Conservation (phyloP, 2,888 invertebrate species). For the Dryobota labecula region DNA sequence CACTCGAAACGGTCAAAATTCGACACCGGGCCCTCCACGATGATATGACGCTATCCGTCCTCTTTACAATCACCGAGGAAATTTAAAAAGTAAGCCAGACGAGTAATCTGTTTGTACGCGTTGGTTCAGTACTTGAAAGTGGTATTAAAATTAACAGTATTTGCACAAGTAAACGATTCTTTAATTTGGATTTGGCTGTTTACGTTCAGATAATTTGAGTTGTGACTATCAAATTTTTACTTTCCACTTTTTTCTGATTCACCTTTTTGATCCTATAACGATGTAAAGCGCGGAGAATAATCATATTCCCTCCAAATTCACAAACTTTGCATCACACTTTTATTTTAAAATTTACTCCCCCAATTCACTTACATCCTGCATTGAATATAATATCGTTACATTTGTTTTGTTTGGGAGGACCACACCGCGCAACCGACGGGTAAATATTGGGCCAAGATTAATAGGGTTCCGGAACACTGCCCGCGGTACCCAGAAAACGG, state of each 20-base stretch:
- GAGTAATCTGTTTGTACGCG: constrained; percentile 42
- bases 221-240: constrained; percentile 18
- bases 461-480: constrained; percentile 75
- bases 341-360: constrained; percentile 23
- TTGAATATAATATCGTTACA: constrained; percentile 57
- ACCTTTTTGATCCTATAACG: constrained; percentile 6
- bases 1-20: constrained; percentile 89
- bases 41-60: constrained; percentile 78
- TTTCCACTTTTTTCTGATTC: constrained; percentile 4
- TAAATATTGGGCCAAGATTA: constrained; percentile 80
- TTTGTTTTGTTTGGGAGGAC: constrained; percentile 63
- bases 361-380: constrained; percentile 25
- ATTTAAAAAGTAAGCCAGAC: constrained; percentile 80
- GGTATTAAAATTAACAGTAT: constrained; percentile 53
- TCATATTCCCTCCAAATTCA: constrained; percentile 29
- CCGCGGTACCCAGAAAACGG: constrained; percentile 83
- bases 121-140: constrained; percentile 74
- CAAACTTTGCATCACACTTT: constrained; percentile 16
- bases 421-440: constrained; percentile 68
- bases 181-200: constrained; percentile 54
- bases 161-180: constrained; percentile 53
- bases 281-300: constrained; percentile 9
- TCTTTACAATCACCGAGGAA: constrained; percentile 77
- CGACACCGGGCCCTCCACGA: constrained; percentile 84
- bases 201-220: constrained; percentile 35